Evolutionary conservation across 2,113 vertebrate species (phyloP).

Genomic region (Pelmatolapia mariae): DNA sequence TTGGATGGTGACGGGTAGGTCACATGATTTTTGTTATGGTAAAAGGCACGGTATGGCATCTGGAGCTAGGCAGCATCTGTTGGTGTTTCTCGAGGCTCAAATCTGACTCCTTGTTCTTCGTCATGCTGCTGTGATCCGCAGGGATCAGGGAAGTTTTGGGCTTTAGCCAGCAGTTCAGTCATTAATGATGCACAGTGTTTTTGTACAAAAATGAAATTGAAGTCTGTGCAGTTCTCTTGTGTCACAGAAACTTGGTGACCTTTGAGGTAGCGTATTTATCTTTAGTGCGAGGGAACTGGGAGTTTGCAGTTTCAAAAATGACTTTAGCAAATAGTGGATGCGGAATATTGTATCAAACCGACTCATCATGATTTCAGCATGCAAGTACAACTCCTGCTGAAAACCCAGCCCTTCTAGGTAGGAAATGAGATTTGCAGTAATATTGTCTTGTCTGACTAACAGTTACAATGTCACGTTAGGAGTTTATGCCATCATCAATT

Average conservation of each 20-base stretch:
- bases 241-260: neutral
- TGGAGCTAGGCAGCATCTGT: slow-evolving; percentile 47
- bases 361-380: neutral
- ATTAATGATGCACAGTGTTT: neutral
- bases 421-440: neutral
- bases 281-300: neutral
- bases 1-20: slow-evolving; percentile 19
- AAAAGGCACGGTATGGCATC: slow-evolving; percentile 31
- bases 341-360: neutral
- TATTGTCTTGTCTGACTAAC: neutral
- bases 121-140: neutral
- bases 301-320: neutral
- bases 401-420: neutral
- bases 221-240: neutral
- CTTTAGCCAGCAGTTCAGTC: neutral
- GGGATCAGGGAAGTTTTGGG: slow-evolving; percentile 5
- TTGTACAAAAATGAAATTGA: neutral
- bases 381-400: neutral
- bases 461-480: neutral
- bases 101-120: slow-evolving; percentile 5
- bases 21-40: slow-evolving; percentile 44
- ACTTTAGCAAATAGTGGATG: neutral
- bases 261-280: neutral
- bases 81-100: slow-evolving; percentile 29
- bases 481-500: neutral